Base-by-base conservation (phyloP, 2,888 invertebrate genomes). In the Oxycera nigricornis region DNA sequence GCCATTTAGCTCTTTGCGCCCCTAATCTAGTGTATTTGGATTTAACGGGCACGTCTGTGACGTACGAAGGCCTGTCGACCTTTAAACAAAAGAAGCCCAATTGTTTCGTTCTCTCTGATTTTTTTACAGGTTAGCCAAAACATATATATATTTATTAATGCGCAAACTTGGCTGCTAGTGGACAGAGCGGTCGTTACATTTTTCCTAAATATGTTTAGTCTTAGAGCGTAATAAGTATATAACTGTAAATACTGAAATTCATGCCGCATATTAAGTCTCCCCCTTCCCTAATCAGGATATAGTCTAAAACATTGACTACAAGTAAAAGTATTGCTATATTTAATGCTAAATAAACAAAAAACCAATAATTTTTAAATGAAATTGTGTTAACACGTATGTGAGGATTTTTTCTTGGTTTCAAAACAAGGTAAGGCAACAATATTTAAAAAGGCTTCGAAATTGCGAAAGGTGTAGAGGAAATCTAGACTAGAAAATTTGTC, bases 11-110 rank as follows among this genome's bases (percentile, higher is more conserved):
- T 0, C 87, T 87, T 0, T 89, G 90, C 0, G 90, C 91, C 0
- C 90, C 90, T 0, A 82, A 86, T 73, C 81, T 92, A 14, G 81
- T 85, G 6, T 84, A 84, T 26, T 81, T 94, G 0, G 92, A 94
- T 82, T 88, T 94, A 0, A 89, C 89, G 0, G 89, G 90, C 0
- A 92, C 92, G 0, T 86, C 87, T 1, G 90, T 93, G 0, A 91
- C 91, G 0, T 82, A 82, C 4, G 80, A 83, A 0, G 93, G 91
- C 0, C 87, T 92, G 0, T 86, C 87, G n/a, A 83, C 84, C 0
- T 94, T 93, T 77, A 88, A 87, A 65, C 84, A 83, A 0, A 80
- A 87, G 0, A 87, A 91, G 74, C 90, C 91, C 0, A 87, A 90
- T 31, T 90, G 90, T 77, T 83, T 87, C 62, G 85, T 91, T 17